Base-by-base conservation (phyloP, 2,797 vertebrate genomes). In the Lutjanus argentimaculatus region DNA sequence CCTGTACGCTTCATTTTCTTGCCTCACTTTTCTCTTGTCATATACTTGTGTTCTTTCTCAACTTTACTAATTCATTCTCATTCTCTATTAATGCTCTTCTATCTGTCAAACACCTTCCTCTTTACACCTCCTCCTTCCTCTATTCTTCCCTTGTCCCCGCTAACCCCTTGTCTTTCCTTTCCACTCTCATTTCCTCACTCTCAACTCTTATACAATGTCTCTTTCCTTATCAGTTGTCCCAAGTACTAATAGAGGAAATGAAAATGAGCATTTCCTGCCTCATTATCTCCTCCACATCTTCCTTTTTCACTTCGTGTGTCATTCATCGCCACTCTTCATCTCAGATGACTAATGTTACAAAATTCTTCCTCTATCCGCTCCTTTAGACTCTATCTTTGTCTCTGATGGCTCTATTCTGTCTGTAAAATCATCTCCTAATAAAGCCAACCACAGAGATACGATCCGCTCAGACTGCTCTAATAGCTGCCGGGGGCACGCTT, bases 401-500 rank as follows among this genome's bases (percentile, higher is more conserved):
- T 75, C 56, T 67, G 83, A 80, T n/a, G 15, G 75, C 67, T 76
- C 30, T 67, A 51, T 40, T 84, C 77, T 46, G 62, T 45, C 76
- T 58, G 68, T 61, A 69, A 72, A 76, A 71, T 83, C 14, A 72
- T 85, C 55, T 48, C 75, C 67, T 76, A 70, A 67, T 86, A 64
- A 80, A 78, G 66, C 81, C 59, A 70, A 2, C 57, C 21, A 12
- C 76, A 13, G 46, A 62, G 65, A 82, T 75, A 62, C 16, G 69
- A 85, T 90, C 57, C 13, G 63, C 76, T 77, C 67, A 79, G 88
- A 92, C 75, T 13, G 21, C 75, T 78, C 67, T 55, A 74, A 85
- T 69, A 70, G 75, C 61, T 22, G 42, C 30, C n/a, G 36, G 69
- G 72, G 77, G 85, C 56, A 58, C 16, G 22, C 68, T 77, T 80